Evolutionary conservation across 1,140 invertebrate species (phyloP), one percentile per base, ranked within the genome.

Genomic region (Maniola jurtina): DNA sequence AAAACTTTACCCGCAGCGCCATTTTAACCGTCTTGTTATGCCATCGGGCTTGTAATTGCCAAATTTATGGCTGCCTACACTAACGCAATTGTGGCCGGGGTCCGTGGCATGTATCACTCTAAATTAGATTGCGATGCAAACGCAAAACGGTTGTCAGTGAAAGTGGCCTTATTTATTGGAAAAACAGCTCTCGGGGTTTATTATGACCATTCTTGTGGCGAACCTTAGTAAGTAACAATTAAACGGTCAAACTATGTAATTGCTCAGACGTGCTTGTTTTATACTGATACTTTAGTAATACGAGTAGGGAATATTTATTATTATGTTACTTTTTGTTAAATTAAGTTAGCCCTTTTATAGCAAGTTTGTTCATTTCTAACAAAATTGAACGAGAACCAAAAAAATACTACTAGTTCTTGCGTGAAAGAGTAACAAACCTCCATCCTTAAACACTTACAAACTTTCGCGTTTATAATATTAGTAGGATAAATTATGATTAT

Each of bases 121-220:
- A 86, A 89, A 89, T 89, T 89, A 86, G 85, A 89, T 89, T 83
- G 73, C 77, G 74, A 75, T 80, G 71, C 73, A 75, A 85, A 81
- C 75, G 73, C 71, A 77, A 79, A 86, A 81, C 72, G 81, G 66
- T 64, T 77, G 79, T 80, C 77, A 81, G 68, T 59, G 70, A 85
- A 77, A 81, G 74, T 81, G 64, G 70, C 60, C 65, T 64, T 78
- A 77, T 76, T 81, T 79, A 80, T 76, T 61, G 69, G 34, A 58
- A 72, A 71, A 71, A 68, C 72, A 70, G 66, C n/a, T 57, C 34
- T 66, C 45, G 8, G 40, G n/a, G 55, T 66, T 68, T 58, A 66
- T 66, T 69, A 72, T 66, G 64, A 50, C 55, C 67, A 54, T 55
- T 68, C 47, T 57, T 62, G 60, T 36, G 59, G 54, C 57, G 56